Conservation (phyloP, 1,140 invertebrate species). For the Pseudomyrmex pallidus region DNA sequence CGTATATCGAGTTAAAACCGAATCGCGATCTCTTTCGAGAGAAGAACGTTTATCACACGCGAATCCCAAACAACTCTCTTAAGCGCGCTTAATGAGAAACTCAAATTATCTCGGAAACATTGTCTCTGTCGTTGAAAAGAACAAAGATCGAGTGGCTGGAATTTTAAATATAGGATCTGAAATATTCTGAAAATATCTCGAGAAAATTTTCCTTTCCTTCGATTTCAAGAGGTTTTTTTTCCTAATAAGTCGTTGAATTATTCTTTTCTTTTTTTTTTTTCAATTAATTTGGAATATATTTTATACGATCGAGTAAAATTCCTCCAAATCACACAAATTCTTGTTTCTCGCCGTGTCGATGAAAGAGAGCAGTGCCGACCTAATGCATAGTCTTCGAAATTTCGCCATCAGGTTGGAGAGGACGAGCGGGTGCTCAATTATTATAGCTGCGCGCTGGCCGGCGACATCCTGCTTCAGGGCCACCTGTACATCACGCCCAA, state of each 20-base stretch:
- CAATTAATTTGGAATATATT: too few species aligned
- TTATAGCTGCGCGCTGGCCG: slow-evolving; percentile 96
- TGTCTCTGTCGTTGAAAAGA: too few species aligned
- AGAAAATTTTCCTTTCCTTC: not conserved
- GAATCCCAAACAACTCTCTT: not conserved
- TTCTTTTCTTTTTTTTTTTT: too few species aligned
- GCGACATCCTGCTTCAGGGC: slow-evolving; percentile 96
- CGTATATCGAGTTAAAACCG: slow-evolving; percentile 12
- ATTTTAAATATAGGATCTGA: not conserved
- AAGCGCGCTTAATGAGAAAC: too few species aligned
- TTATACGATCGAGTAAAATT: too few species aligned
- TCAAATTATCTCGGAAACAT: too few species aligned
- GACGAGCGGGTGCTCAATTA: slow-evolving; percentile 93
- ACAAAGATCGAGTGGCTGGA: too few species aligned
- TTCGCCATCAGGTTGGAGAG: slow-evolving; percentile 87
- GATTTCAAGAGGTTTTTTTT: too few species aligned
- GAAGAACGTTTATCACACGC: not conserved
- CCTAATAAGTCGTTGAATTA: too few species aligned
- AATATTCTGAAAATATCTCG: not conserved
- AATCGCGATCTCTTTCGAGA: not conserved
- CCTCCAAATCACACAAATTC: too few species aligned
- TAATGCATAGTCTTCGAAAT: slow-evolving; percentile 78
- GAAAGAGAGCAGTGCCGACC: slow-evolving; percentile 74
- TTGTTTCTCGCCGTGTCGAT: not conserved
- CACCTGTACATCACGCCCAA: slow-evolving; percentile 96